Evolutionary conservation across 1,140 invertebrate species (phyloP), one percentile per base, ranked within the genome.

Genomic region (Hycleus phaleratus): DNA sequence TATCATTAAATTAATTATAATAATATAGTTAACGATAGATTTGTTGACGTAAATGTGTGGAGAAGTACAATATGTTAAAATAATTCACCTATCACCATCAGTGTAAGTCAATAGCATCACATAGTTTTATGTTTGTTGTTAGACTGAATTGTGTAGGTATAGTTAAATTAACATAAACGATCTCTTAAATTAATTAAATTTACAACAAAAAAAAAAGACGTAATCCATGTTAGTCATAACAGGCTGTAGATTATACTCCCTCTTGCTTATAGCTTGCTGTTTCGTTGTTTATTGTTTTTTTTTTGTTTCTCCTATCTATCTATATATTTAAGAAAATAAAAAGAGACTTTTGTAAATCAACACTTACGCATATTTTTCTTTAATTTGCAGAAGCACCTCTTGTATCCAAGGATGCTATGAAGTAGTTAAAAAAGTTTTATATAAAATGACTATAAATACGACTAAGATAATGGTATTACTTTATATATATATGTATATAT

Each of bases 381-480:
- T 32, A 32, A 61, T 50, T 61, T 61, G 49, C 60, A 61, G 60
- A 61, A 61, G 49, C 60, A 25, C 60, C 60, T 54, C 56, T 61
- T 49, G 58, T 58, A 58, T 55, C 60, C 60, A 47, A 40, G 56
- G 60, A 58, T 56, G 55, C 58, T 44, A 45, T 55, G 56, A 61
- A 51, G 60, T 61, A 32, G 26, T 25, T 46, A 46, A 46, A 26
- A 46, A 25, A 25, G 4, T 46, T 11, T 25, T 46, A 46, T 8
- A 46, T 25, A 26, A 46, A 11, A 3, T 25, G 18, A 25, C 2
- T 11, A 12, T 44, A 24, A 12, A 24, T 44, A 12, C 43, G 9
- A 24, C 43, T 5, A 11, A 44, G 18, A 44, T 44, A 44, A 44
- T 44, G 18, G 43, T 44, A 25, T 46, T 18, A n/a, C 9, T 46